Evolutionary conservation across 1,140 invertebrate genomes (phyloP).

Genomic region (Aphidius gifuensis): DNA sequence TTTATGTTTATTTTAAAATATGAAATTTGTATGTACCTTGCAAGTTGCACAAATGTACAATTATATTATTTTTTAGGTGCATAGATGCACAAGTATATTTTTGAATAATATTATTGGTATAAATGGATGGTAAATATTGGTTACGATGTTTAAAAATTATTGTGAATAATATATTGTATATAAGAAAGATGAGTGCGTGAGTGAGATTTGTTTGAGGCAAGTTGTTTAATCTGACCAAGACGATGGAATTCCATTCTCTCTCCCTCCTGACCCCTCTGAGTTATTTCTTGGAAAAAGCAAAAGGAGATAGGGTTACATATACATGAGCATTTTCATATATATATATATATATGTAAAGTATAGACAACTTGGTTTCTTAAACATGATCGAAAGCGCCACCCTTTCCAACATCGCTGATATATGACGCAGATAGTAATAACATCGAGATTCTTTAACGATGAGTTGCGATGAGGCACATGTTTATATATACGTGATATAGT

Average conservation of each 20-base stretch:
- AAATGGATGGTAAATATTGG: too few species aligned
- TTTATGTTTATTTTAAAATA: too few species aligned
- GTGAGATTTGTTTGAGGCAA: conserved; percentile 4
- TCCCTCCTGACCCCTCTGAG: not conserved
- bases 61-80: too few species aligned
- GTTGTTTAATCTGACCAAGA: conserved; percentile 1
- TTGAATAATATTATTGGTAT: too few species aligned
- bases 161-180: too few species aligned
- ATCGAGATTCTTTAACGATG: conserved; percentile 39
- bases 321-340: conserved; percentile 9
- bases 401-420: conserved; percentile 23
- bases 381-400: conserved; percentile 30
- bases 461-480: conserved; percentile 26
- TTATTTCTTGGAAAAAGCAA: conserved; percentile 21
- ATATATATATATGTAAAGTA: conserved; percentile 13
- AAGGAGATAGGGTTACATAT: conserved; percentile 19
- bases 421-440: conserved; percentile 28
- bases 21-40: too few species aligned
- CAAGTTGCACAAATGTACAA: too few species aligned
- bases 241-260: conserved; percentile 8
- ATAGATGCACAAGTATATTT: too few species aligned
- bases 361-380: conserved; percentile 13
- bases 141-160: too few species aligned
- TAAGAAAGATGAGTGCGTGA: not conserved
- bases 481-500: not conserved